Conservation (phyloP, 64 coral and sea anemone genomes). For the Exaiptasia diaphana region DNA sequence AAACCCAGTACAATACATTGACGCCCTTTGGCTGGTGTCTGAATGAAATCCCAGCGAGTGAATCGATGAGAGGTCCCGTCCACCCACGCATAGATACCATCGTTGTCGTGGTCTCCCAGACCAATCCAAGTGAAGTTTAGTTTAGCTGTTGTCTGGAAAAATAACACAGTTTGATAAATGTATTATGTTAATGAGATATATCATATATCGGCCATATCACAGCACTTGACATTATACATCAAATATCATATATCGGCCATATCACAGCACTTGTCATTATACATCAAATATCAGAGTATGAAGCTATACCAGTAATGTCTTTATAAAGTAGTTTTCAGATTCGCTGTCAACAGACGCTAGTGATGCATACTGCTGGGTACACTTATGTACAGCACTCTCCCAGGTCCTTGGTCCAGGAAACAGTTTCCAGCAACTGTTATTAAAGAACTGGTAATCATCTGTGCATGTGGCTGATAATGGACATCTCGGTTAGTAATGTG, state of each 20-base stretch:
- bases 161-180: too few relatives aligned
- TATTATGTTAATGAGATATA: background rate
- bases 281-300: too few relatives aligned
- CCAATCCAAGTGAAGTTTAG: slow-evolving; percentile 72
- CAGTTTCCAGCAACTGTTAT: slow-evolving; percentile 80
- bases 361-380: slow-evolving; percentile 51
- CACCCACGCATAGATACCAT: slow-evolving; percentile 54
- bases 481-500: too few relatives aligned
- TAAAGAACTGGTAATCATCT: slow-evolving; percentile 52
- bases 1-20: slow-evolving; percentile 53
- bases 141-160: slow-evolving; percentile 12
- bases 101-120: slow-evolving; percentile 55
- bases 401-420: slow-evolving; percentile 77
- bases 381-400: slow-evolving; percentile 71
- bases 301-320: slow-evolving; percentile 71
- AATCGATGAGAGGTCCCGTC: slow-evolving; percentile 64
- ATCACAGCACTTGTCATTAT: too few relatives aligned
- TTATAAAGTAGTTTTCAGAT: slow-evolving; percentile 61
- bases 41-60: slow-evolving; percentile 65
- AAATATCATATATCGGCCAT: too few relatives aligned
- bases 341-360: slow-evolving; percentile 55
- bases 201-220: background rate
- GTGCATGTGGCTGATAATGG: slow-evolving; percentile 64
- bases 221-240: too few relatives aligned
- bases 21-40: slow-evolving; percentile 43